Base-by-base conservation (phyloP, 2,113 vertebrate species). In the Entomyzon cyanotis region DNA sequence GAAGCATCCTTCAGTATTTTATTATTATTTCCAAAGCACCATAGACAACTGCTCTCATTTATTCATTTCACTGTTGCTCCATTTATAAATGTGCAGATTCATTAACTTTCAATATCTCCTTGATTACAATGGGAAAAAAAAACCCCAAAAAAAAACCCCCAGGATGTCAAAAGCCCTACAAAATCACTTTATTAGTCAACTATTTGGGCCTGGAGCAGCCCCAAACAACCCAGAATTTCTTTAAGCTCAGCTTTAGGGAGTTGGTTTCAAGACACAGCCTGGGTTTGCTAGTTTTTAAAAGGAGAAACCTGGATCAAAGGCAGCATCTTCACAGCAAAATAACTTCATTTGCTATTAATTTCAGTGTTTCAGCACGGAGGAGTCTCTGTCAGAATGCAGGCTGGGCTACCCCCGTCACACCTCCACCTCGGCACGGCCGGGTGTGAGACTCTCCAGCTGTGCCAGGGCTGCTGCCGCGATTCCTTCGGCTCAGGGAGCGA, bases 391-490 rank as follows among this genome's bases (percentile, higher is more conserved):
- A 44, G 6, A 39, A 59, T 0, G 5, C 37, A 15, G 33, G 24
- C 46, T 69, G 83, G n/a, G 18, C 30, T 65, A 60, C 30, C 80
- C 14, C 75, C 18, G 71, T 53, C 56, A 41, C 60, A 14, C 68
- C 87, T 90, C 88, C 69, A 46, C 73, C 94, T 73, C 39, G 67
- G 25, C 91, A 44, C 64, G 84, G 95, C 94, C 55, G 89, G 73
- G 55, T 85, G 97, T 64, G 94, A 96, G 94, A 93, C 75, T 24
- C 59, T 20, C 82, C 92, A 84, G 82, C 96, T 60, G 75, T 47
- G 96, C 96, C 91, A 91, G 94, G 84, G 88, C 93, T 89, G 88
- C 93, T 89, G 86, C 71, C 93, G 63, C n/a, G 1, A 73, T 84
- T 65, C 84, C 91, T 5, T 16, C 31, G 58, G 60, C 41, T 89